Percentiles rank a stretch among this genome's conserved stretches.
phyloP scores from a whole-genome alignment of 2,113 vertebrate species.

The Anser brachyrhynchus region DNA sequence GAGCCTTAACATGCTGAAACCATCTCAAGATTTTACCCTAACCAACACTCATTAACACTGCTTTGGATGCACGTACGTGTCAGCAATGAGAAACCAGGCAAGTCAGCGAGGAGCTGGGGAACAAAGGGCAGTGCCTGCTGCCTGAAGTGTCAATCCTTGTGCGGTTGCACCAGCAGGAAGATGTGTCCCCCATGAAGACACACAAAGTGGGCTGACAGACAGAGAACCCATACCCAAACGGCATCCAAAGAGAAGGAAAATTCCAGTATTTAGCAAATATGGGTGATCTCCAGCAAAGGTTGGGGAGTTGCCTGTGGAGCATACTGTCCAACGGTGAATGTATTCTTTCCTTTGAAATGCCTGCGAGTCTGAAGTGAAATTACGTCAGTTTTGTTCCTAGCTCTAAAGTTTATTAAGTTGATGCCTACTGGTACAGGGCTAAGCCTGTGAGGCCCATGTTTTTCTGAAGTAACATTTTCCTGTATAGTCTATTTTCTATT shows the following conservation, averaged over 20 bases:
- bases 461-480: slow-evolving; percentile 16
- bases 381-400: neutral
- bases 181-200: neutral
- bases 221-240: rapidly evolving
- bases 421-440: neutral
- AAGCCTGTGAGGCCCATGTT: neutral
- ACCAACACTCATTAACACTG: neutral
- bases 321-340: neutral
- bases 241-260: neutral
- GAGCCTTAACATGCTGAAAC: neutral
- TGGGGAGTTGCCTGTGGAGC: neutral
- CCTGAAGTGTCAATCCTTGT: neutral
- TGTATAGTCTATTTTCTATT: neutral
- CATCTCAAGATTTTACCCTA: neutral
- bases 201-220: neutral
- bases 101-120: rapidly evolving
- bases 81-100: neutral
- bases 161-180: neutral
- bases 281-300: neutral
- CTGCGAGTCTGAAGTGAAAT: neutral
- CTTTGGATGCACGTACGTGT: rapidly evolving
- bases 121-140: neutral
- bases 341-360: neutral
- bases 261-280: neutral
- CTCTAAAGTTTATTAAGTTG: neutral